A percentile compares a stretch with the other conserved stretches of the same genome.
These are phyloP conservation scores for Scaptomyza polygonia DNA, from an alignment of 2,888 invertebrate genomes.

Conservation along the genomic window DNA sequence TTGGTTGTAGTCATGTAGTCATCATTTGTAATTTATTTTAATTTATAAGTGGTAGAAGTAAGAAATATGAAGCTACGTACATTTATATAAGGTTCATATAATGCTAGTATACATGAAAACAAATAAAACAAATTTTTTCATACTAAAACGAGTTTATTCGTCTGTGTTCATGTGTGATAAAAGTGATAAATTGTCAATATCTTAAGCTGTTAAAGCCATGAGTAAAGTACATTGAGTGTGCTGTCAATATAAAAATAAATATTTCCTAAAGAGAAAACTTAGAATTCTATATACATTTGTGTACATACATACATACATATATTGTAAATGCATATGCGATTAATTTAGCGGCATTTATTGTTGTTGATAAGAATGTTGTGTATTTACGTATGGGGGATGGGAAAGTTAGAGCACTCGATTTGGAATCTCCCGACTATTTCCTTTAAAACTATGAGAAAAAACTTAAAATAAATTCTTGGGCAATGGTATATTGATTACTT, in stretches of 20 bases:
- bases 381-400: background rate
- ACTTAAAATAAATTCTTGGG: background rate
- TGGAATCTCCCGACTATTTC: conserved; percentile 2
- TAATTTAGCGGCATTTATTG: background rate
- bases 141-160: background rate
- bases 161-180: background rate
- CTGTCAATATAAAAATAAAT: background rate
- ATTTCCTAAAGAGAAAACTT: background rate
- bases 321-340: background rate
- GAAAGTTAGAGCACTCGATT: background rate
- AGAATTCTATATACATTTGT: background rate
- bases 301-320: background rate
- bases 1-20: conserved; percentile 37
- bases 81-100: background rate
- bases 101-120: no score
- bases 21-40: conserved; percentile 27
- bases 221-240: background rate
- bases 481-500: background rate
- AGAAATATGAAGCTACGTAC: conserved; percentile 3
- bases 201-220: background rate
- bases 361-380: conserved; percentile 11
- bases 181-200: background rate
- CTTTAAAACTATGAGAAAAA: background rate
- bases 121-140: background rate
- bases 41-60: conserved; percentile 18